phyloP scores from a whole-genome alignment of 1,140 invertebrate species.

The Homarus americanus region DNA sequence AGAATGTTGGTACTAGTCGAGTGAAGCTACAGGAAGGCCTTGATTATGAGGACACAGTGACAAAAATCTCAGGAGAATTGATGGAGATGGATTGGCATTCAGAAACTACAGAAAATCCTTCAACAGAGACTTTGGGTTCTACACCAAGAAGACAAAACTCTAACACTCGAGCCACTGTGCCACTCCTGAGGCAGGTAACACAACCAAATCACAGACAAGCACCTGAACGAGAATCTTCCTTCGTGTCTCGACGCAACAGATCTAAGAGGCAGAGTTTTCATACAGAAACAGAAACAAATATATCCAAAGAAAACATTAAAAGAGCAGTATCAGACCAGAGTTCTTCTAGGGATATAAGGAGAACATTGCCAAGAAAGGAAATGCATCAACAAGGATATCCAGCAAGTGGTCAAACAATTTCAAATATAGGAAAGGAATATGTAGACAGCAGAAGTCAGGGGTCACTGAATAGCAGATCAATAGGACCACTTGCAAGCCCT shows the following conservation, averaged over 20 bases:
- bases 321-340: background rate
- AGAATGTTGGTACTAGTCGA: background rate
- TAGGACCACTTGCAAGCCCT: background rate
- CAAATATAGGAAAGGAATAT: background rate
- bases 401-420: background rate
- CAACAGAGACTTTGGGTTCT: background rate
- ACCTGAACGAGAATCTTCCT: background rate
- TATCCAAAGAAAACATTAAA: background rate
- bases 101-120: background rate
- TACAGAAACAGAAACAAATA: background rate
- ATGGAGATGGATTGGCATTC: background rate
- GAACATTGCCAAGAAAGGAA: background rate
- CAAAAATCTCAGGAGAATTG: background rate
- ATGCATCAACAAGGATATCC: background rate
- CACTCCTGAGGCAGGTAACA: background rate
- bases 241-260: background rate
- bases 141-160: background rate
- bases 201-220: background rate
- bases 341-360: background rate
- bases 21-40: background rate
- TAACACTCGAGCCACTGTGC: background rate
- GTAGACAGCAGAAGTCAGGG: background rate
- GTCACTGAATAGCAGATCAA: background rate
- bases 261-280: background rate
- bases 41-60: background rate